Conservation (phyloP, 2,888 invertebrate genomes). For the Pandemis corylana region DNA sequence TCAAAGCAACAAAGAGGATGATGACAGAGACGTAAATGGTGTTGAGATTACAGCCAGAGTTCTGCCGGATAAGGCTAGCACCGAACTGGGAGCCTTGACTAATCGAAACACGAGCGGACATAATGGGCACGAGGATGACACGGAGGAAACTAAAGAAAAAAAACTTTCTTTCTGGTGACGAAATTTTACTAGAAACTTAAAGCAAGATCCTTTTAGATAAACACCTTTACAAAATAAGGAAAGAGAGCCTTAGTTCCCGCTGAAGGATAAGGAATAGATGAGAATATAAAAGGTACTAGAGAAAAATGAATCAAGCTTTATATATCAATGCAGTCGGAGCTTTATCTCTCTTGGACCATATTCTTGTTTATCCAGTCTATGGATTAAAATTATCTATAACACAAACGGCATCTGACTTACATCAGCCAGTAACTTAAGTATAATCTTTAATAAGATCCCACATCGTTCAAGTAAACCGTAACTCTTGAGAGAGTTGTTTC, state of each 20-base stretch:
- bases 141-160: conserved; percentile 27
- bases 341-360: background rate
- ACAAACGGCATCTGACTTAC: conserved; percentile 24
- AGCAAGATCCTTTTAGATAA: too few relatives aligned
- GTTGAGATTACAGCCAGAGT: conserved; percentile 68
- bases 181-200: conserved; percentile 6
- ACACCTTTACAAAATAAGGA: too few relatives aligned
- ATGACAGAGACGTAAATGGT: conserved; percentile 76
- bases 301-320: background rate
- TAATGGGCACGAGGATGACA: conserved; percentile 39
- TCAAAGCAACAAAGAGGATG: conserved; percentile 68
- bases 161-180: conserved; percentile 38
- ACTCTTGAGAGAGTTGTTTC: conserved; percentile 44
- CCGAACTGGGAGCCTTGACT: conserved; percentile 78
- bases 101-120: conserved; percentile 63
- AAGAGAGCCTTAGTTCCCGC: too few relatives aligned
- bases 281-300: too few relatives aligned
- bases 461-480: conserved; percentile 50
- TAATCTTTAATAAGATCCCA: conserved; percentile 40
- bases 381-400: conserved; percentile 17
- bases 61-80: conserved; percentile 64
- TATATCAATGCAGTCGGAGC: background rate
- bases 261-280: too few relatives aligned
- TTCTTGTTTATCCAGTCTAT: background rate
- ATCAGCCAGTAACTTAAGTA: conserved; percentile 23